Percentiles rank a stretch among this genome's conserved stretches.
Evolutionary conservation across 2,797 vertebrate species (phyloP).

Genomic region (Pristis pectinata): DNA sequence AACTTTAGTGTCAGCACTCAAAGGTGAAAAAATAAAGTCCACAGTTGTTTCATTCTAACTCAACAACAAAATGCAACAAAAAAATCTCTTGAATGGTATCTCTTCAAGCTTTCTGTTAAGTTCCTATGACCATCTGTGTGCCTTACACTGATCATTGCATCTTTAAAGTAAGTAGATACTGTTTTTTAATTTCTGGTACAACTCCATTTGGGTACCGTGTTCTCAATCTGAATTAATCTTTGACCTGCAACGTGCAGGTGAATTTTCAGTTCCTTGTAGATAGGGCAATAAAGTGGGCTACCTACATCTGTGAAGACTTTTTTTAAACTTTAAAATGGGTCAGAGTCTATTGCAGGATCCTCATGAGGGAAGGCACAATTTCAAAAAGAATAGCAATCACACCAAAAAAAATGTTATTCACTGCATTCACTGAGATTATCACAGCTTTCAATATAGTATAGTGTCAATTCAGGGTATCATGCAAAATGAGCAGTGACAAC

Average conservation of each 20-base stretch:
- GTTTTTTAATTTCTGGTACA: conserved; percentile 23
- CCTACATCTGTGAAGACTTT: neutral
- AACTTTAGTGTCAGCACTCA: neutral
- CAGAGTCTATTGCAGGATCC: conserved; percentile 30
- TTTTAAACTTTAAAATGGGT: conserved; percentile 35
- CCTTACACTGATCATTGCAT: neutral
- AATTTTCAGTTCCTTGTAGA: conserved; percentile 21
- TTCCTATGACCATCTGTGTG: neutral
- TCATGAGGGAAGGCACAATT: conserved; percentile 29
- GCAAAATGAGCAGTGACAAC: neutral
- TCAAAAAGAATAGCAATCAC: neutral
- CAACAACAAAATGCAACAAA: neutral
- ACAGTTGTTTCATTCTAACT: neutral
- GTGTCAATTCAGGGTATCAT: neutral
- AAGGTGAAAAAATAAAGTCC: neutral
- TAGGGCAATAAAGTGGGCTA: conserved; percentile 31
- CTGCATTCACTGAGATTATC: neutral
- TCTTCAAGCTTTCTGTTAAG: neutral
- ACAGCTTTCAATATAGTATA: neutral
- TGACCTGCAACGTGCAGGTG: neutral
- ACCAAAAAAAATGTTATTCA: neutral
- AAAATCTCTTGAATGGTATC: neutral
- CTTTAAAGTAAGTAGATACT: neutral
- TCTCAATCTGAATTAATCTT: conserved; percentile 16
- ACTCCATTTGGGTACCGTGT: neutral